phyloP scores from a whole-genome alignment of 2,797 vertebrate genomes.

The Phrynocephalus guinanensis region DNA sequence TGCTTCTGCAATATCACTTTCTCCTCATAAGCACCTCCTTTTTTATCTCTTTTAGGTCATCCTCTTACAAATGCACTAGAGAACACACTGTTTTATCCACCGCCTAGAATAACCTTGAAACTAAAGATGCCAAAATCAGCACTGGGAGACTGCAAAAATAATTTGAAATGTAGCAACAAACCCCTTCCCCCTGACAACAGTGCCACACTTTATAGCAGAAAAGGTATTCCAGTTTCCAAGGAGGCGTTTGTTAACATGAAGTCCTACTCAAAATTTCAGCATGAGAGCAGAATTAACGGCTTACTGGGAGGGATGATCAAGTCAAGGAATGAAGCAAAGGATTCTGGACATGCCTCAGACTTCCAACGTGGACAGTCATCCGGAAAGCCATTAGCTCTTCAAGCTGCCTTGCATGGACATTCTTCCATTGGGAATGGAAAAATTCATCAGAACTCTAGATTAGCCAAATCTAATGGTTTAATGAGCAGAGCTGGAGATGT shows the following conservation, averaged over 20 bases:
- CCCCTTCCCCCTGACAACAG: constrained; percentile 85
- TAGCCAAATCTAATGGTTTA: constrained; percentile 85
- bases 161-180: constrained; percentile 84
- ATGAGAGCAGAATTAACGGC: constrained; percentile 86
- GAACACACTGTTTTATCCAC: constrained; percentile 87
- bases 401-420: constrained; percentile 88
- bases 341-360: constrained; percentile 68
- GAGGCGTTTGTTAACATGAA: constrained; percentile 82
- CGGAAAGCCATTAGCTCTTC: constrained; percentile 88
- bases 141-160: constrained; percentile 83
- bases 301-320: constrained; percentile 74
- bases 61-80: constrained; percentile 88
- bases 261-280: constrained; percentile 78
- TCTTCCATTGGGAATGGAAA: constrained; percentile 87
- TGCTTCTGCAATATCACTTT: background rate
- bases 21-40: constrained; percentile 39
- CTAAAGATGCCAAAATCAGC: constrained; percentile 93
- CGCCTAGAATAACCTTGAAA: constrained; percentile 95
- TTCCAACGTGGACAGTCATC: constrained; percentile 78
- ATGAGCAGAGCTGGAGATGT: constrained; percentile 76
- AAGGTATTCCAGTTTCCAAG: constrained; percentile 68
- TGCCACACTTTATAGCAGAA: constrained; percentile 75
- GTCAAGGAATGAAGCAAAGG: constrained; percentile 71
- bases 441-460: constrained; percentile 75
- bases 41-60: constrained; percentile 78